phyloP scores from a whole-genome alignment of 1,140 invertebrate species.

The Cepaea nemoralis region DNA sequence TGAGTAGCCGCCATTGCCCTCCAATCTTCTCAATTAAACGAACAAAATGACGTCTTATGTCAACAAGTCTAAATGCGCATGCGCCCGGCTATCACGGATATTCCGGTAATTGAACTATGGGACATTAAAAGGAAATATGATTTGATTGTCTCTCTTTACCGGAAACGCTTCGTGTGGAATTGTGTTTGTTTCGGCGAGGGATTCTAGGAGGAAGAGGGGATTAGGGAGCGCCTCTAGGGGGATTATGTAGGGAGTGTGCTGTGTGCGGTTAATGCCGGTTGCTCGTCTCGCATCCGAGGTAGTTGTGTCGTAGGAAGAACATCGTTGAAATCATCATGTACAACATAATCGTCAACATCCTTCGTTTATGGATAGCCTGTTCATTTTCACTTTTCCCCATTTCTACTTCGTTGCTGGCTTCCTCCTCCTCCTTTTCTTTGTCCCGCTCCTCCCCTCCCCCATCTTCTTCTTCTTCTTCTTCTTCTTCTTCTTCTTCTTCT shows the following conservation, averaged over 20 bases:
- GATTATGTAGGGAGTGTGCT: background rate
- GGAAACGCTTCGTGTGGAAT: slow-evolving; percentile 32
- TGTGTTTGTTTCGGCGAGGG: slow-evolving; percentile 25
- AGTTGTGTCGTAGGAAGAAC: background rate
- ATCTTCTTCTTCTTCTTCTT: too few species aligned
- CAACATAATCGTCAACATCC: too few species aligned
- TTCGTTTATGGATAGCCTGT: too few species aligned
- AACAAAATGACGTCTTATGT: slow-evolving; percentile 24
- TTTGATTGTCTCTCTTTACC: slow-evolving; percentile 27
- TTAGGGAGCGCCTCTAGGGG: background rate
- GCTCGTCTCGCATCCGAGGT: background rate
- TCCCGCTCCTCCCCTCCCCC: too few species aligned
- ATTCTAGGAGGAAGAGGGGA: slow-evolving; percentile 2
- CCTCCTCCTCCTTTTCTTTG: too few species aligned
- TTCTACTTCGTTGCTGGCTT: too few species aligned
- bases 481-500: too few species aligned
- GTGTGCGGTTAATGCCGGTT: background rate
- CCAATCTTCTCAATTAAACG: slow-evolving; percentile 32
- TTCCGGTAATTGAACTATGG: slow-evolving; percentile 34
- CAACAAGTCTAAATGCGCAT: slow-evolving; percentile 30
- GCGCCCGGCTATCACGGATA: slow-evolving; percentile 22
- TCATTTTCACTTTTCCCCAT: too few species aligned
- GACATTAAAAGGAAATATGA: slow-evolving; percentile 38
- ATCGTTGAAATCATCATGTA: too few species aligned
- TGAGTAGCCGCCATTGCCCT: slow-evolving; percentile 14